phyloP scores from a whole-genome alignment of 2,113 vertebrate genomes.

The Trogon surrucura region DNA sequence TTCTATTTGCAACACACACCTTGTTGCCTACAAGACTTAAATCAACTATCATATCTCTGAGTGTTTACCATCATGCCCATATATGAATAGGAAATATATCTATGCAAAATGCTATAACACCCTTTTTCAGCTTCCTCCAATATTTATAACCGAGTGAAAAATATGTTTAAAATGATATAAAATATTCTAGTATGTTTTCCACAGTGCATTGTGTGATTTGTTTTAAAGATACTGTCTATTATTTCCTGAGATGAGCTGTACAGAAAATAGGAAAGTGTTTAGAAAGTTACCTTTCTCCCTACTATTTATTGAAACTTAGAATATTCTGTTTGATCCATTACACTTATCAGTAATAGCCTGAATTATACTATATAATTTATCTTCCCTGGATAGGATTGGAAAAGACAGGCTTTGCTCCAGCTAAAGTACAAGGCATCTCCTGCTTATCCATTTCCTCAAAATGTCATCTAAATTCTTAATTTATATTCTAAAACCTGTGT shows the following conservation, averaged over 20 bases:
- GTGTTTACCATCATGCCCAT: background rate
- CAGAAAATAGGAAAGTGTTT: constrained; percentile 28
- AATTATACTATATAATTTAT: constrained; percentile 58
- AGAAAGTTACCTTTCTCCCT: constrained; percentile 28
- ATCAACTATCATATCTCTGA: background rate
- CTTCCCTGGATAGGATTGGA: constrained; percentile 49
- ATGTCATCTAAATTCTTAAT: constrained; percentile 76
- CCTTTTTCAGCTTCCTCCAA: background rate
- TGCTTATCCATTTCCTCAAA: constrained; percentile 70
- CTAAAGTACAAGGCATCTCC: background rate
- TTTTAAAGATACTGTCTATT: constrained; percentile 27
- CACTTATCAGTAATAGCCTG: constrained; percentile 72
- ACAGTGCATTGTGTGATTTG: background rate
- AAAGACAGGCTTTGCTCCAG: constrained; percentile 43
- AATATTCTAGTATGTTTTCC: background rate
- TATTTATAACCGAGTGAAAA: background rate
- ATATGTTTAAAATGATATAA: background rate
- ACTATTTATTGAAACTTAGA: constrained; percentile 42
- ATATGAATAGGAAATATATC: background rate
- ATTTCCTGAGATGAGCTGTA: constrained; percentile 45
- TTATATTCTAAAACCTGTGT: constrained; percentile 60
- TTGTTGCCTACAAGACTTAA: background rate
- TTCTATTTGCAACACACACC: background rate
- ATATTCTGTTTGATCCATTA: constrained; percentile 68
- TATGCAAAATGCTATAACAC: background rate